A percentile compares a stretch with the other conserved stretches of the same genome.
These are phyloP conservation scores for Megaustenia siamemsis DNA, from an alignment of 2,888 invertebrate genomes.

Conservation along the genomic window DNA sequence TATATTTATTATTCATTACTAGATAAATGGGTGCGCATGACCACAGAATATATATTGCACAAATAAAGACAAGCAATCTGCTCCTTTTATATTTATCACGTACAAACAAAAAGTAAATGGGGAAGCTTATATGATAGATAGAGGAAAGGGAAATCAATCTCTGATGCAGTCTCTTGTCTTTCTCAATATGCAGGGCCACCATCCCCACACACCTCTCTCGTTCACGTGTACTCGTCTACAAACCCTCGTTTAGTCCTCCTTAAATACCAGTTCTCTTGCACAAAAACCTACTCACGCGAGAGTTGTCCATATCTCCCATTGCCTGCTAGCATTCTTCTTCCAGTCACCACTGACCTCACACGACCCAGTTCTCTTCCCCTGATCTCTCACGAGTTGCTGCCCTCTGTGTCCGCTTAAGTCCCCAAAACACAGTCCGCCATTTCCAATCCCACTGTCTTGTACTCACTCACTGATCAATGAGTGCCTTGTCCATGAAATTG, in stretches of 20 bases:
- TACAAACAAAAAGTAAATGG: no score
- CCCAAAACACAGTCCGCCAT: neutral
- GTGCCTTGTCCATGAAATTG: neutral
- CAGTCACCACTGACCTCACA: neutral
- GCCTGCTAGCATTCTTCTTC: neutral
- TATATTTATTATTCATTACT: no score
- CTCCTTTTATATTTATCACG: no score
- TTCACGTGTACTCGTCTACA: neutral
- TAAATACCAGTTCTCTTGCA: neutral
- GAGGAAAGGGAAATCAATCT: no score
- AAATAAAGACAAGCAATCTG: no score
- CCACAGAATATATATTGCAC: no score
- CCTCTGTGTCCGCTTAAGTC: slow-evolving; percentile 17
- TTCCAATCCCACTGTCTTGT: neutral
- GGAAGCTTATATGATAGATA: no score
- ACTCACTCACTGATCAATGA: slow-evolving; percentile 3
- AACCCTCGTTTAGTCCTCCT: neutral
- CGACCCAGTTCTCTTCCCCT: neutral
- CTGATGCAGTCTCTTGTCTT: no score
- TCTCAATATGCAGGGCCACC: neutral
- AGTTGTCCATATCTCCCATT: neutral
- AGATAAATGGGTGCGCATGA: no score
- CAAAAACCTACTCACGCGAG: neutral
- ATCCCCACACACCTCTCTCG: neutral
- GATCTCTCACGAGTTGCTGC: slow-evolving; percentile 18